Base-by-base conservation (phyloP, 1,140 invertebrate genomes). In the Chymomyza costata region DNA sequence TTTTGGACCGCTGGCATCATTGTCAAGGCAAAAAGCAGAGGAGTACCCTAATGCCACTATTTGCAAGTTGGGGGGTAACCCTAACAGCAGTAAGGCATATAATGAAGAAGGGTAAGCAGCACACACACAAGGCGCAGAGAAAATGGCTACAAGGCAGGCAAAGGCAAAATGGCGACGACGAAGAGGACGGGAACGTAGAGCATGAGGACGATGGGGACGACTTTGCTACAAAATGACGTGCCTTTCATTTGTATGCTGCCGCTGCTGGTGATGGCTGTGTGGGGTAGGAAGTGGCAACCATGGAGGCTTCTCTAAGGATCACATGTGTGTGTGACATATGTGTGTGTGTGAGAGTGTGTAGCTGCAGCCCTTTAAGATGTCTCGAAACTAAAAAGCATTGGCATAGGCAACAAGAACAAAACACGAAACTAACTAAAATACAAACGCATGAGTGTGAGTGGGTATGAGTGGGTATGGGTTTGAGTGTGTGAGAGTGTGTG, bases 341-440 rank as follows among this genome's bases (percentile, higher is more conserved):
- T n/a, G n/a, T n/a, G n/a, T n/a, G n/a, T n/a, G n/a, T n/a, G n/a
- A n/a, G n/a, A n/a, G n/a, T n/a, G n/a, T n/a, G n/a, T n/a, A n/a
- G n/a, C 61, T 37, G 71, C 70, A 76, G 71, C 70, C 70, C 70
- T 76, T 76, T 76, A 76, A 76, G 70, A 76, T 76, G 70, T 61
- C 70, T 76, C 57, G 57, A 50, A 63, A 74, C 68, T 73, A 71
- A 76, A 76, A 78, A 78, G 73, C 71, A 76, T 66, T 25, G 21
- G 21, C 21, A 25, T 5, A n/a, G n/a, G n/a, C 21, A 8, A 3
- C 21, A 25, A 25, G 21, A 25, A 8, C n/a, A n/a, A n/a, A n/a
- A n/a, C 71, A 80, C 66, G n/a, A 76, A 76, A 76, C 71, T 76
- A 76, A 76, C 71, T 71, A 76, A n/a, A 76, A 76, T 63, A 55